Base-by-base conservation (phyloP, 2,113 vertebrate genomes). In the Heloderma charlesbogerti region DNA sequence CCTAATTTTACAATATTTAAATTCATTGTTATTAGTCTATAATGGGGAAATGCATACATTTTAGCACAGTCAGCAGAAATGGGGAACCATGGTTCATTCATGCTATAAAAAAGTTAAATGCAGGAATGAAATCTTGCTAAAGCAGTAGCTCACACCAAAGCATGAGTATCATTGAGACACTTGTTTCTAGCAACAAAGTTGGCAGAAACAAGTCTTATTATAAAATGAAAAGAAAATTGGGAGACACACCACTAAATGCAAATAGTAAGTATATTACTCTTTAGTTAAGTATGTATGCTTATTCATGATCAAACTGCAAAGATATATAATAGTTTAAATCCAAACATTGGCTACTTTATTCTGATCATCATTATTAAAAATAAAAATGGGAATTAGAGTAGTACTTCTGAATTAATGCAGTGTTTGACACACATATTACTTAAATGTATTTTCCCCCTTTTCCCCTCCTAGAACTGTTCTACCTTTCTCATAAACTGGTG, bases 401-500 rank as follows among this genome's bases (percentile, higher is more conserved):
- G 13, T 25, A 74, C 54, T 66, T 40, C 82, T 40, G 22, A 45
- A 67, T 43, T 6, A 45, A 37, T 31, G 0, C 27, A 45, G 22
- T 51, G 20, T 72, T 80, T 18, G 6, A 85, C 51, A 54, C 51
- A 31, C 31, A 15, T 80, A 2, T 34, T 86, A 40, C 37, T 92
- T 91, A 83, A 89, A 81, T 88, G 37, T 48, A 48, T 93, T 91
- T 94, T 86, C 90, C 40, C 69, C 83, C 89, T 67, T 10, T 95
- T 43, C 95, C 25, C 43, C 45, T 90, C 31, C 45, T 86, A 99
- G 99, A 99, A 92, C 98, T 99, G 95, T 99, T 99, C 97, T 99
- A 99, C 97, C 98, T 99, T 93, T 99, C 99, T 74, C 99, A 99
- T 97, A 99, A 99, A 96, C 96, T 99, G 96, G 99, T 99, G 97